A percentile compares a stretch with the other conserved stretches of the same genome.
Evolutionary conservation across 2,797 vertebrate species (phyloP).

Genomic region (Epinephelus awoara): DNA sequence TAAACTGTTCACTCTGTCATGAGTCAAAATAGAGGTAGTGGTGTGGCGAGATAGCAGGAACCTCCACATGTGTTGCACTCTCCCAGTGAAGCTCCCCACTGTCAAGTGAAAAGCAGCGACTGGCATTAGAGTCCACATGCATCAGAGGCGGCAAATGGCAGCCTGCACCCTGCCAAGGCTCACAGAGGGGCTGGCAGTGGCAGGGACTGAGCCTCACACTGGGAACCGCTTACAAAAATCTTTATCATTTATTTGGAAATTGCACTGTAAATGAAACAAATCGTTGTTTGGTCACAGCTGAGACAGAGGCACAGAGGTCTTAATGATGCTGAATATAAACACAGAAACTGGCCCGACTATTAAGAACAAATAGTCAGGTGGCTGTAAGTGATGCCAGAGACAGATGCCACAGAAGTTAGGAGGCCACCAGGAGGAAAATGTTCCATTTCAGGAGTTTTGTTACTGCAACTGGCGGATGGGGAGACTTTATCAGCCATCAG

Average conservation of each 20-base stretch:
- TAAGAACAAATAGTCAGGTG: constrained; percentile 9
- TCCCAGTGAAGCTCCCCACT: constrained; percentile 34
- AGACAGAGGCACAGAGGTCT: constrained; percentile 19
- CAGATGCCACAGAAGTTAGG: constrained; percentile 18
- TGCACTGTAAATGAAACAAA: constrained; percentile 25
- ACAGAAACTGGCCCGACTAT: constrained; percentile 5
- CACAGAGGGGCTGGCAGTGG: constrained; percentile 29
- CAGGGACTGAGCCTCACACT: constrained; percentile 18
- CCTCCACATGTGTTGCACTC: constrained; percentile 22
- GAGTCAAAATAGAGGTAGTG: constrained; percentile 50
- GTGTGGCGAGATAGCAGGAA: constrained; percentile 25
- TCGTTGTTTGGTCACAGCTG: background rate
- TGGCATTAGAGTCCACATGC: constrained; percentile 40
- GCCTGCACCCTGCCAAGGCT: constrained; percentile 35
- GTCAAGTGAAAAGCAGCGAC: constrained; percentile 45
- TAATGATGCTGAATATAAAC: constrained; percentile 30
- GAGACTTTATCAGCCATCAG: constrained; percentile 40
- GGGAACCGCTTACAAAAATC: constrained; percentile 27
- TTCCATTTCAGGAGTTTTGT: constrained; percentile 38
- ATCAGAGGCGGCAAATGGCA: constrained; percentile 49
- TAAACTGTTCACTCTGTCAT: constrained; percentile 29
- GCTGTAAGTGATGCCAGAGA: constrained; percentile 7
- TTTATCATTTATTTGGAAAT: constrained; percentile 23
- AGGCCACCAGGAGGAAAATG: constrained; percentile 18
- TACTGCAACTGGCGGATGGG: constrained; percentile 24